Evolutionary conservation across 2,113 vertebrate species (phyloP).

Genomic region (Scalopus aquaticus): DNA sequence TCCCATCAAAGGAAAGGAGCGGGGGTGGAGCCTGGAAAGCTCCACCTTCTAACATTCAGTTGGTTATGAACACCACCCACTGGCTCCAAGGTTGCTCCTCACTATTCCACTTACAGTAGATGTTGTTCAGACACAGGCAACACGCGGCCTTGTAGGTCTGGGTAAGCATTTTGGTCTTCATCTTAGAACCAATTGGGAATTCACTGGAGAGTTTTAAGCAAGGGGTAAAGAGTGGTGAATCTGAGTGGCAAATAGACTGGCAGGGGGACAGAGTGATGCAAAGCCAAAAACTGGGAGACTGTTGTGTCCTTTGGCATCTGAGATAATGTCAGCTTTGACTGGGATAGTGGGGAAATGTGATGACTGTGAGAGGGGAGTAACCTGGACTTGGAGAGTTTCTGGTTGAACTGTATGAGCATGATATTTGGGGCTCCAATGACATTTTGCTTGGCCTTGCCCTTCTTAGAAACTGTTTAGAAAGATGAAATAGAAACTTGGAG

Average conservation of each 20-base stretch:
- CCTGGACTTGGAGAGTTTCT: neutral
- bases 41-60: too few relatives aligned
- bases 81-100: too few relatives aligned
- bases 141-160: neutral
- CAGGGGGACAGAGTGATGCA: neutral
- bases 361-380: neutral
- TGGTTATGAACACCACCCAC: too few relatives aligned
- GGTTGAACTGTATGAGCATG: neutral
- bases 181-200: neutral
- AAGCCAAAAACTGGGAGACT: neutral
- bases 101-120: neutral
- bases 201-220: neutral
- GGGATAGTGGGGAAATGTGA: fast-evolving
- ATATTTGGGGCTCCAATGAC: neutral
- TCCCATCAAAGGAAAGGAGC: too few relatives aligned
- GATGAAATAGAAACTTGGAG: neutral
- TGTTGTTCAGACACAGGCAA: neutral
- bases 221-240: neutral
- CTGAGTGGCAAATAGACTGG: neutral
- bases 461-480: neutral
- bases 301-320: neutral
- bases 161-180: neutral
- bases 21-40: too few relatives aligned
- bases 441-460: neutral
- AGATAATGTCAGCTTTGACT: neutral